Percentiles rank a stretch among this genome's conserved stretches.
These are phyloP conservation scores for Habroteleia sp. DNA, from an alignment of 2,888 invertebrate genomes.

Conservation along the genomic window DNA sequence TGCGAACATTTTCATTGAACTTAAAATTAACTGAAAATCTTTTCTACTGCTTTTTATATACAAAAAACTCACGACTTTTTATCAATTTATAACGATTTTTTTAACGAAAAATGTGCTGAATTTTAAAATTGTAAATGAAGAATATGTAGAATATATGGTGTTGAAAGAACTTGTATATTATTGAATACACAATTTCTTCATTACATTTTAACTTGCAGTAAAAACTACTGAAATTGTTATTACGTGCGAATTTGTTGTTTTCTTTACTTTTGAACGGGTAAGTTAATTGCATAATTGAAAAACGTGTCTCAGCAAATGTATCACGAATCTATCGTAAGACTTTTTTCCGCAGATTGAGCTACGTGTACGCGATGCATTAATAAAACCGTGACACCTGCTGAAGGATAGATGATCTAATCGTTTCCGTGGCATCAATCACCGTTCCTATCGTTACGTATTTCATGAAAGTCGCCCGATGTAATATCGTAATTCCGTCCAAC, in stretches of 20 bases:
- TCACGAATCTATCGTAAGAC: conserved; percentile 2
- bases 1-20: too few relatives aligned
- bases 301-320: background rate
- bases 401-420: conserved; percentile 27
- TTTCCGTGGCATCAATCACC: conserved; percentile 47
- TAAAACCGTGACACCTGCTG: conserved; percentile 15
- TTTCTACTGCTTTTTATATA: too few relatives aligned
- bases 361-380: conserved; percentile 15
- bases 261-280: background rate
- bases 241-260: conserved; percentile 2
- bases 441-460: conserved; percentile 26
- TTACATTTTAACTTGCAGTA: too few relatives aligned
- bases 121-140: too few relatives aligned
- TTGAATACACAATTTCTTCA: background rate
- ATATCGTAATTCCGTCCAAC: conserved; percentile 27
- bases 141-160: too few relatives aligned
- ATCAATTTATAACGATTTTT: too few relatives aligned
- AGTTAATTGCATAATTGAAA: conserved; percentile 21
- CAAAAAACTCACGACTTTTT: too few relatives aligned
- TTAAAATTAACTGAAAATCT: too few relatives aligned
- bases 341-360: conserved; percentile 3
- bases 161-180: too few relatives aligned
- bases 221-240: conserved; percentile 5
- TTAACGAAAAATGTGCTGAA: too few relatives aligned
- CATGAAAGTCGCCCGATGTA: conserved; percentile 40